phyloP scores from a whole-genome alignment of 1,140 invertebrate genomes.

The Sycophaga agraensis region DNA sequence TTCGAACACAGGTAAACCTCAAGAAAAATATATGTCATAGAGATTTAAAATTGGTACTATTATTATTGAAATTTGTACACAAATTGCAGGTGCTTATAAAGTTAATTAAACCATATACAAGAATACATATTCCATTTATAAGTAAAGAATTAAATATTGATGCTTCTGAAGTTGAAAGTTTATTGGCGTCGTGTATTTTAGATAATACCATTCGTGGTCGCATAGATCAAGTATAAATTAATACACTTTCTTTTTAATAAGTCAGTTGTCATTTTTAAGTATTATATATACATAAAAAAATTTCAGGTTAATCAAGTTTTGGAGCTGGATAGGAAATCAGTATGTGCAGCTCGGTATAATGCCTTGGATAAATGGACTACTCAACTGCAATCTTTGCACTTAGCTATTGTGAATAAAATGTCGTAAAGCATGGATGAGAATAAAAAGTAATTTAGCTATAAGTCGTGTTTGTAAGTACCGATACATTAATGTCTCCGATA shows the following conservation, averaged over 20 bases:
- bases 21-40: too few relatives aligned
- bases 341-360: slow-evolving; percentile 83
- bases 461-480: slow-evolving; percentile 25
- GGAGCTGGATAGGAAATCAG: slow-evolving; percentile 80
- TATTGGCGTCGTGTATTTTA: slow-evolving; percentile 98
- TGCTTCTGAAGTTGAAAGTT: slow-evolving; percentile 91
- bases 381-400: slow-evolving; percentile 85
- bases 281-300: neutral
- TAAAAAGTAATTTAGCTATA: slow-evolving; percentile 20
- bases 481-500: slow-evolving; percentile 14
- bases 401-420: slow-evolving; percentile 88
- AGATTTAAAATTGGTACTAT: neutral
- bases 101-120: slow-evolving; percentile 96
- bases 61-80: slow-evolving; percentile 28
- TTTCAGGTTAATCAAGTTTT: slow-evolving; percentile 84
- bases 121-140: slow-evolving; percentile 98
- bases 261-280: too few relatives aligned
- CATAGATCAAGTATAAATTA: slow-evolving; percentile 79
- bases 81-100: slow-evolving; percentile 93
- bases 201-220: slow-evolving; percentile 96
- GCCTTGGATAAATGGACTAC: slow-evolving; percentile 96
- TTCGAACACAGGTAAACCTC: slow-evolving; percentile 90
- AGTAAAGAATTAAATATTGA: slow-evolving; percentile 97
- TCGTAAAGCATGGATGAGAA: slow-evolving; percentile 57
- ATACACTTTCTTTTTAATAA: neutral